A percentile compares a stretch with the other conserved stretches of the same genome.
These are phyloP conservation scores for Vanacampus margaritifer DNA, from an alignment of 2,113 vertebrate genomes.

Conservation along the genomic window DNA sequence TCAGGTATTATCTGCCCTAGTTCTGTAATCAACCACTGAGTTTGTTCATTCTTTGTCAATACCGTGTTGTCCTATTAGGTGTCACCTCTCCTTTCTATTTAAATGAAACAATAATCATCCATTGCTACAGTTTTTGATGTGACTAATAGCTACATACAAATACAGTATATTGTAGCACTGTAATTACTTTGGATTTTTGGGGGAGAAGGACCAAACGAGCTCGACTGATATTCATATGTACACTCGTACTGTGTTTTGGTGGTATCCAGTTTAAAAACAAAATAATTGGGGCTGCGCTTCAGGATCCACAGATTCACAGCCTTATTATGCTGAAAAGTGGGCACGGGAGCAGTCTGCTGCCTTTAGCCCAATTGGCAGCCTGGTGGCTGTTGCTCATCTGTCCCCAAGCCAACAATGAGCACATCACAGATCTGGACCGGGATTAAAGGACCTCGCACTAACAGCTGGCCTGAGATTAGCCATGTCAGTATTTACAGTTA, in stretches of 20 bases:
- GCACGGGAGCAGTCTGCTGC: constrained; percentile 54
- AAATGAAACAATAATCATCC: too few relatives aligned
- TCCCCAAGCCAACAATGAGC: constrained; percentile 59
- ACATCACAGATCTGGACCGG: constrained; percentile 62
- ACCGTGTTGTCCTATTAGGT: too few relatives aligned
- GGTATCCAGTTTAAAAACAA: constrained; percentile 20
- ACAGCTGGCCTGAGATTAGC: constrained; percentile 71
- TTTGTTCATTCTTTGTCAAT: too few relatives aligned
- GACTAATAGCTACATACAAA: too few relatives aligned
- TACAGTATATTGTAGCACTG: too few relatives aligned
- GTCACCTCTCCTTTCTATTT: too few relatives aligned
- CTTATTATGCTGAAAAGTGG: constrained; percentile 59
- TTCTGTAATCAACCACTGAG: too few relatives aligned
- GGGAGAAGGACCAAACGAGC: neutral
- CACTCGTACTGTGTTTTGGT: neutral
- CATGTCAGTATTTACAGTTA: constrained; percentile 70
- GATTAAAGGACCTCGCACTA: constrained; percentile 66
- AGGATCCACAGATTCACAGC: constrained; percentile 45
- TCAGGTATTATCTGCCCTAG: too few relatives aligned
- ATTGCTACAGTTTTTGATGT: too few relatives aligned
- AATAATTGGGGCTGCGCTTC: constrained; percentile 19
- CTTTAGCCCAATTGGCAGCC: constrained; percentile 69
- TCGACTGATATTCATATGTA: neutral
- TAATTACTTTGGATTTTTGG: too few relatives aligned
- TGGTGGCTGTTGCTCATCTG: constrained; percentile 67